Base-by-base conservation (phyloP, 2,888 invertebrate genomes). In the Heliconius sara region DNA sequence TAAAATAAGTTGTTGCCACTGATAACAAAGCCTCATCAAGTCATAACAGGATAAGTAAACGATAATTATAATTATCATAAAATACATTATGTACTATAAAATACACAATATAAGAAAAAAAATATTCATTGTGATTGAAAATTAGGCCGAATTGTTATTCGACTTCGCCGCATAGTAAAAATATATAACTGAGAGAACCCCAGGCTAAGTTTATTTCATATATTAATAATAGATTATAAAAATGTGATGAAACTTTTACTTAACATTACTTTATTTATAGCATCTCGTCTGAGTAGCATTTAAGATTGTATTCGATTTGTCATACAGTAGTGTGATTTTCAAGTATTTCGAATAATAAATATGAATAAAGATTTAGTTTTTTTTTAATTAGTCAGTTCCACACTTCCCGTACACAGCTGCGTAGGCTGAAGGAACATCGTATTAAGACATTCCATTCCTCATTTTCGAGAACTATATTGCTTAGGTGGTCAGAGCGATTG, bases 21-120 rank as follows among this genome's bases (percentile, higher is more conserved):
- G 73, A 73, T 73, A 73, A 73, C 73, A 60, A 34, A 34, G 73
- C 34, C 73, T n/a, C 34, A 30, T 73, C 73, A 73, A 73, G 73
- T 34, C 73, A 73, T 73, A 73, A 73, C 73, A 73, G 57, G 60
- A 60, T 73, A 73, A 73, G 73, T 73, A 34, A 25, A 43, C 43
- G 68, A 70, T 70, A 70, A 70, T 12, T 43, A 25, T 70, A 70
- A 43, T 39, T 73, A 73, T 73, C 73, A 60, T 34, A 73, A 22
- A n/a, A 73, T 73, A 72, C 22, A 60, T 73, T 73, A 73, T 73
- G 60, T 73, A n/a, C 16, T 22, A 73, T 60, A 73, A 60, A 73
- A 72, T 34, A 39, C 25, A 73, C 13, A 16, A 25, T 34, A 16
- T 70, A 25, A n/a, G 39, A 60, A 73, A 39, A 39, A 34, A 27